These are phyloP conservation scores for Ochropleura plecta DNA, from an alignment of 2,888 invertebrate species.

Conservation along the genomic window DNA sequence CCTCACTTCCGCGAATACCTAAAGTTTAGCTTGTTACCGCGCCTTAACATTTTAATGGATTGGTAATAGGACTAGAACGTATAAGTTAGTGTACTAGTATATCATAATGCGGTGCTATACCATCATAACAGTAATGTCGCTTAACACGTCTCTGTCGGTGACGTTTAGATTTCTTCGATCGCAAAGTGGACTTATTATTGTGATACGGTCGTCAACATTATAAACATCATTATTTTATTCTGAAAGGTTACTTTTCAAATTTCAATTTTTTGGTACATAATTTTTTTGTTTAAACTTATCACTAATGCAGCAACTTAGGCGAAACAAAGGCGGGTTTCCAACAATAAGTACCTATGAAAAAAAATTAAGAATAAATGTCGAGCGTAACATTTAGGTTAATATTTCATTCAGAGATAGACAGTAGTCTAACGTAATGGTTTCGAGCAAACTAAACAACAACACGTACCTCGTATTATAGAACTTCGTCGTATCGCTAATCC, in stretches of 20 bases:
- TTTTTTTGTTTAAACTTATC: too few species aligned
- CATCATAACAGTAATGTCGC: not conserved
- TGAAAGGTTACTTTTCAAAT: too few species aligned
- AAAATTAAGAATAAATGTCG: too few species aligned
- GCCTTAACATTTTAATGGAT: not conserved
- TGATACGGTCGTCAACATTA: too few species aligned
- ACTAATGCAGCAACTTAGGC: not conserved
- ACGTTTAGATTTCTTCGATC: not conserved
- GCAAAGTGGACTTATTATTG: not conserved
- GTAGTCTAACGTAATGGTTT: not conserved
- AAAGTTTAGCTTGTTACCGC: too few species aligned
- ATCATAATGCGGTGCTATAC: too few species aligned
- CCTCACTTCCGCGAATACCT: too few species aligned
- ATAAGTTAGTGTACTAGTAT: not conserved
- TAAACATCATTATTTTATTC: not conserved
- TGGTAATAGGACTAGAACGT: not conserved
- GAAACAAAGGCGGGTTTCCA: not conserved
- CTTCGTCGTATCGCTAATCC: not conserved
- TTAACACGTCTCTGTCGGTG: not conserved
- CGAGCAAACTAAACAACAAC: not conserved
- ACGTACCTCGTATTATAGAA: not conserved
- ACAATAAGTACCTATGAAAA: too few species aligned
- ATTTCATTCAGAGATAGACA: not conserved
- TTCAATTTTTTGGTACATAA: too few species aligned
- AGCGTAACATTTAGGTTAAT: too few species aligned